Conservation (phyloP, 2,797 vertebrate species). For the Micropoecilia bifurca region DNA sequence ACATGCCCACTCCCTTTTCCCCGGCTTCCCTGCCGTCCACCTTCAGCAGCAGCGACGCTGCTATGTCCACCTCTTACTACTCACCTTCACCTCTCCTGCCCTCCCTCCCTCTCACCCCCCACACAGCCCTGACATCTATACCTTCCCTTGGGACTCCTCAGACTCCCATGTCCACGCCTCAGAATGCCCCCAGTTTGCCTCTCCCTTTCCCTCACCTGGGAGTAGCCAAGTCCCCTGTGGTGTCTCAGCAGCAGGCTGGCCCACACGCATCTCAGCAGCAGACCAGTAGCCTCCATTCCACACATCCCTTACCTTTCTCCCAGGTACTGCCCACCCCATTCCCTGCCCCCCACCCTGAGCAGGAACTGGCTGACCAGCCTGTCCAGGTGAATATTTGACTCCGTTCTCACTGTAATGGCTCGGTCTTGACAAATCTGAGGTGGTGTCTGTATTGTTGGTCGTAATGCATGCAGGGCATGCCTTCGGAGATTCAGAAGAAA, state of each 20-base stretch:
- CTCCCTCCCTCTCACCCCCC: constrained; percentile 69
- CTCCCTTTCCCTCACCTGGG: constrained; percentile 58
- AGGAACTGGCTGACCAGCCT: constrained; percentile 74
- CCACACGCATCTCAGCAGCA: constrained; percentile 62
- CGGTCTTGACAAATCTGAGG: constrained; percentile 49
- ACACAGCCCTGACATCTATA: constrained; percentile 46
- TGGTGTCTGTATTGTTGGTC: constrained; percentile 29
- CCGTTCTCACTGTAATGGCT: constrained; percentile 63
- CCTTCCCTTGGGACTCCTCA: constrained; percentile 66
- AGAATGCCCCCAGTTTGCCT: constrained; percentile 54
- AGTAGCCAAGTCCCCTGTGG: constrained; percentile 60
- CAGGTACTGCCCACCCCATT: constrained; percentile 72
- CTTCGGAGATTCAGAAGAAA: constrained; percentile 24
- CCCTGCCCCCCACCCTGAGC: constrained; percentile 70
- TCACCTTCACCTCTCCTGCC: constrained; percentile 82
- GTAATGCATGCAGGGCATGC: constrained; percentile 55
- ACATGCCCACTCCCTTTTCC: constrained; percentile 81
- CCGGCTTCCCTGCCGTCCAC: constrained; percentile 71
- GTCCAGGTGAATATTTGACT: constrained; percentile 81
- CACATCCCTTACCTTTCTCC: constrained; percentile 66
- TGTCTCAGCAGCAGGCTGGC: constrained; percentile 61
- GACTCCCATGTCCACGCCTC: constrained; percentile 70
- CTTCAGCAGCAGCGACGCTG: constrained; percentile 76
- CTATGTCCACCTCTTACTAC: constrained; percentile 84
- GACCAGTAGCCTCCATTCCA: constrained; percentile 57